Percentiles rank a stretch among this genome's conserved stretches.
phyloP scores from a whole-genome alignment of 2,888 invertebrate species.

The Drosophila falleni region DNA sequence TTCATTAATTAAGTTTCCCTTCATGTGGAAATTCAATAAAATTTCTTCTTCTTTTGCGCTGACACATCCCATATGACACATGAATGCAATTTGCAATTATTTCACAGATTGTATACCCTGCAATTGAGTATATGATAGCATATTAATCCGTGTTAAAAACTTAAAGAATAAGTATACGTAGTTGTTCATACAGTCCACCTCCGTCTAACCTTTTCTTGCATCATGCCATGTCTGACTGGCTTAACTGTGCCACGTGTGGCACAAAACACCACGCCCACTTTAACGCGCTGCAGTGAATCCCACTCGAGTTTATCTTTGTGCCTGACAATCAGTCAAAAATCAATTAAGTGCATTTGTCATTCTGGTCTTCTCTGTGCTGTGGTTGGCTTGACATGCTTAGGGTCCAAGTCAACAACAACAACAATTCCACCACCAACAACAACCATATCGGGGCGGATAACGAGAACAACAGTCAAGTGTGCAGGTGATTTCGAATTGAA shows the following conservation, averaged over 20 bases:
- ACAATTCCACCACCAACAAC: conserved; percentile 23
- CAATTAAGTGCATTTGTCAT: conserved; percentile 63
- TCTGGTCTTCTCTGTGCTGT: conserved; percentile 22
- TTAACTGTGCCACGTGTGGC: conserved; percentile 23
- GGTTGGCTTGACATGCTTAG: conserved; percentile 47
- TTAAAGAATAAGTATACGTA: not conserved
- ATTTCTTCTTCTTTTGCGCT: conserved; percentile 25
- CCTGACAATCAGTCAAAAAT: conserved; percentile 64
- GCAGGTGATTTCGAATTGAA: conserved; percentile 43
- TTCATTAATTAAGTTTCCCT: conserved; percentile 74
- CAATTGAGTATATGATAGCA: not conserved
- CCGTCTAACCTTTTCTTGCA: not conserved
- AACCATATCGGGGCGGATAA: conserved; percentile 15
- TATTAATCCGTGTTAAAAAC: not conserved
- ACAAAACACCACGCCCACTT: conserved; percentile 4
- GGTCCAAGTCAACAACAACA: conserved; percentile 12
- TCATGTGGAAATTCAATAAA: conserved; percentile 66
- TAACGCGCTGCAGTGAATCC: not conserved
- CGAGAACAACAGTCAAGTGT: conserved; percentile 23
- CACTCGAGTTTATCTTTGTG: conserved; percentile 3
- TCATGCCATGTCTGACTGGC: not conserved
- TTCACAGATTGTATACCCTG: conserved; percentile 10
- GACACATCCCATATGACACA: conserved; percentile 45
- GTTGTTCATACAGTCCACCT: not conserved
- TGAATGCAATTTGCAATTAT: conserved; percentile 44